Evolutionary conservation across 2,888 invertebrate species (phyloP).

Genomic region (Ectobius pallidus): DNA sequence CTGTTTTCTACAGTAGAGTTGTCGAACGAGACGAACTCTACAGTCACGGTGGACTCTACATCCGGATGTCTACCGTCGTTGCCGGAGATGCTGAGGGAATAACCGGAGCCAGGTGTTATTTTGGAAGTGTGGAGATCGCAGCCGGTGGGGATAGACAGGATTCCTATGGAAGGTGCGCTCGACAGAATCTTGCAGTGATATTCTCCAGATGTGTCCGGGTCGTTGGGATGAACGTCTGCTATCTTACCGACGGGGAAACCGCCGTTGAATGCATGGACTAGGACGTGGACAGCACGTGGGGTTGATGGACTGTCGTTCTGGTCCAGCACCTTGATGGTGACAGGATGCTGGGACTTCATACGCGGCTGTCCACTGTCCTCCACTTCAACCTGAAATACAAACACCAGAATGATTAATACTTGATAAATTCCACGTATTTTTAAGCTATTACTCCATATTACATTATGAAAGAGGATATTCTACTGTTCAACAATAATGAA

Average conservation of each 20-base stretch:
- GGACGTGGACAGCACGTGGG: slow-evolving; percentile 79
- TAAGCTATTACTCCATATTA: no score
- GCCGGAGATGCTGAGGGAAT: slow-evolving; percentile 80
- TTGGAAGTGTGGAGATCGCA: slow-evolving; percentile 81
- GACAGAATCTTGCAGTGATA: slow-evolving; percentile 83
- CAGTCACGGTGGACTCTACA: slow-evolving; percentile 84
- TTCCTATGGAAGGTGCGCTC: slow-evolving; percentile 62
- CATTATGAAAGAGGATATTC: no score
- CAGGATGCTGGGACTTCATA: slow-evolving; percentile 79
- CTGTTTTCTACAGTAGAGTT: slow-evolving; percentile 85
- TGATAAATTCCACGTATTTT: background rate
- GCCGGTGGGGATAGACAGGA: slow-evolving; percentile 68
- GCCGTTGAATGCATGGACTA: slow-evolving; percentile 75
- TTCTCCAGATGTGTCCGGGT: slow-evolving; percentile 87
- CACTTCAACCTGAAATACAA: slow-evolving; percentile 67
- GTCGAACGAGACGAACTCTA: slow-evolving; percentile 81
- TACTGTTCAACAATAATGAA: no score
- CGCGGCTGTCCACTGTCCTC: slow-evolving; percentile 86
- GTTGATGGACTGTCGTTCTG: slow-evolving; percentile 91
- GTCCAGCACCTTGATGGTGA: slow-evolving; percentile 79
- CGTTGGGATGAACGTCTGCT: slow-evolving; percentile 90
- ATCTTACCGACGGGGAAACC: slow-evolving; percentile 74
- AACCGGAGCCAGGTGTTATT: slow-evolving; percentile 64
- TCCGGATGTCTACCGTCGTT: slow-evolving; percentile 89
- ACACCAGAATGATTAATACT: background rate